These are phyloP conservation scores for Eolophus roseicapilla DNA, from an alignment of 2,113 vertebrate genomes.

Conservation along the genomic window DNA sequence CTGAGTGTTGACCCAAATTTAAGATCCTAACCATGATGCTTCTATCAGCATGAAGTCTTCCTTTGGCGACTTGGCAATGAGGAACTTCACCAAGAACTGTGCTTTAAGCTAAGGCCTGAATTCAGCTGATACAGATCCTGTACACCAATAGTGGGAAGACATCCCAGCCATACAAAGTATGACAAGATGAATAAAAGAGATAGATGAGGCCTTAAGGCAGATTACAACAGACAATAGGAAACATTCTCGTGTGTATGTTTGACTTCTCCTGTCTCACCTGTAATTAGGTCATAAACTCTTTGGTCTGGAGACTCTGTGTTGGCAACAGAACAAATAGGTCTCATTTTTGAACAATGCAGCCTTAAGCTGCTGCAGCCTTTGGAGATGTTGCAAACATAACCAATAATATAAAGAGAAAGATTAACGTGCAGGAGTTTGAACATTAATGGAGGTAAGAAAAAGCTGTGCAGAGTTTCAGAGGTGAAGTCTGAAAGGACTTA, in stretches of 20 bases:
- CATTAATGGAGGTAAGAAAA: not conserved
- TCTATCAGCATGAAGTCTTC: not conserved
- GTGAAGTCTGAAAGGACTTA: not conserved
- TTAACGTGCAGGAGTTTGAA: conserved; percentile 3
- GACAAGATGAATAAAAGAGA: not conserved
- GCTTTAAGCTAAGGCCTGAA: not conserved
- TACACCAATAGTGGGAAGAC: not conserved
- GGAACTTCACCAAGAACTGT: not conserved
- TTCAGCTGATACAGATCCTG: not conserved
- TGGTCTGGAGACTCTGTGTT: not conserved
- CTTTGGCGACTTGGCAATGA: not conserved
- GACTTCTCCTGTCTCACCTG: not conserved
- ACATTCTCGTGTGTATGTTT: not conserved
- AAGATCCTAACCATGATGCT: not conserved
- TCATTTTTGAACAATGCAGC: not conserved
- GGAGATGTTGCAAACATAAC: not conserved
- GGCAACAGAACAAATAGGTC: not conserved
- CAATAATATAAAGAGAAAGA: conserved; percentile 13
- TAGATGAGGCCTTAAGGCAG: not conserved
- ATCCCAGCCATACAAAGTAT: not conserved
- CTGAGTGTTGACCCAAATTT: not conserved
- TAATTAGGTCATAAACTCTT: conserved; percentile 18
- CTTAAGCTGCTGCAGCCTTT: not conserved
- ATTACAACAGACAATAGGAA: not conserved
- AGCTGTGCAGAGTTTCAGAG: not conserved